Conservation (phyloP, 2,113 vertebrate species). For the Actenoides lindsayi region DNA sequence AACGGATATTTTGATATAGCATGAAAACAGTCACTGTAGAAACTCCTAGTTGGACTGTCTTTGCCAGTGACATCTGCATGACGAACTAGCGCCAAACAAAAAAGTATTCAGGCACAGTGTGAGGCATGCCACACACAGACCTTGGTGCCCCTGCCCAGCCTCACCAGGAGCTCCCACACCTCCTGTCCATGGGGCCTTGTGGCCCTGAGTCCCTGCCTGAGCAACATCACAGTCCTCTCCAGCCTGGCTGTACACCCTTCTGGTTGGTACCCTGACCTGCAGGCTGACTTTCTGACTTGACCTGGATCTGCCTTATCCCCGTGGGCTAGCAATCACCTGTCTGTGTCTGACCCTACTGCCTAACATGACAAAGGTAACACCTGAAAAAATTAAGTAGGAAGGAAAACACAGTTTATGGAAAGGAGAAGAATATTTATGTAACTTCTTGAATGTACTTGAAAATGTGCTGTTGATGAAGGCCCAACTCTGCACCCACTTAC, state of each 20-base stretch:
- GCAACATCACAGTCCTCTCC: rapidly evolving
- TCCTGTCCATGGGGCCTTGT: background rate
- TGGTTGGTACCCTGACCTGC: background rate
- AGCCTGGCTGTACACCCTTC: background rate
- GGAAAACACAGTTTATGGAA: background rate
- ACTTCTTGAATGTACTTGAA: background rate
- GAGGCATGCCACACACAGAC: background rate
- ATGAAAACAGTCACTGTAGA: background rate
- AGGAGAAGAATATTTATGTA: background rate
- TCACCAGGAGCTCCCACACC: background rate
- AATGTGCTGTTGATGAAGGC: background rate
- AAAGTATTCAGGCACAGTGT: background rate
- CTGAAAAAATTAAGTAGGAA: background rate
- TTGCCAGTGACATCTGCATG: background rate
- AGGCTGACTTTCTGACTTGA: background rate
- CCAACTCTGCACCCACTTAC: background rate
- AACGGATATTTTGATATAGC: background rate
- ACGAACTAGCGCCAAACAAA: background rate
- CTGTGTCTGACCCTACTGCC: background rate
- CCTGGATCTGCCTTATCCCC: background rate
- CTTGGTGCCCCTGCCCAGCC: background rate
- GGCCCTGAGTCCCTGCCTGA: background rate
- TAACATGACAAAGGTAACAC: background rate
- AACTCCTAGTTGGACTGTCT: background rate
- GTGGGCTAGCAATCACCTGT: background rate